phyloP scores from a whole-genome alignment of 2,113 vertebrate species.

The Jacana jacana region DNA sequence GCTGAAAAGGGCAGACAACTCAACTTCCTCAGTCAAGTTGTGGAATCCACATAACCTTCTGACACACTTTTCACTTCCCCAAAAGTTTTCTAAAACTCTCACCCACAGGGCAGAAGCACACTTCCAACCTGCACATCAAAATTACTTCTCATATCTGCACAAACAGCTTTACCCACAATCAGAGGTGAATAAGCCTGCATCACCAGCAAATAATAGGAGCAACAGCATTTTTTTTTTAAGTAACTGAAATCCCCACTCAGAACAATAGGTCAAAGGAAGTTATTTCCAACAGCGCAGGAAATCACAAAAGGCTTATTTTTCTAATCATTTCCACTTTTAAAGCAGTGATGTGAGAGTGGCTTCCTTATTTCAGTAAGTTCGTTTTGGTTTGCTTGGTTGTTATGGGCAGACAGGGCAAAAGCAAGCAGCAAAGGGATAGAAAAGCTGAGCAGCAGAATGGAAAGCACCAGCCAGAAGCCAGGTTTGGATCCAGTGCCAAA shows the following conservation, averaged over 20 bases:
- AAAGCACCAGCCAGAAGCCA: not conserved
- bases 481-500: not conserved
- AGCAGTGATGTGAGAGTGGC: not conserved
- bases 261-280: not conserved
- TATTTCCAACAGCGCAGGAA: not conserved
- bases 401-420: not conserved
- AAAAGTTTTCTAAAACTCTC: not conserved
- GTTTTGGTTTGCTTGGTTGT: not conserved
- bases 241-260: not conserved
- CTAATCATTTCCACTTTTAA: not conserved
- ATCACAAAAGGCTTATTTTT: not conserved
- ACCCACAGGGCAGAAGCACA: not conserved
- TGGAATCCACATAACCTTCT: not conserved
- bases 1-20: not conserved
- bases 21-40: not conserved
- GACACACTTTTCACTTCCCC: not conserved
- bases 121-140: not conserved
- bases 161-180: not conserved
- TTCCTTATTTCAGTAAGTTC: not conserved
- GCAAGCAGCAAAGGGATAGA: not conserved
- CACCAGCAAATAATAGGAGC: not conserved
- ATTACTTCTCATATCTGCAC: not conserved
- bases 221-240: not conserved
- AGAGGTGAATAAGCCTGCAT: not conserved
- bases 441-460: not conserved